Base-by-base conservation (phyloP, 2,888 invertebrate species). In the Himalopsyche japonica region DNA sequence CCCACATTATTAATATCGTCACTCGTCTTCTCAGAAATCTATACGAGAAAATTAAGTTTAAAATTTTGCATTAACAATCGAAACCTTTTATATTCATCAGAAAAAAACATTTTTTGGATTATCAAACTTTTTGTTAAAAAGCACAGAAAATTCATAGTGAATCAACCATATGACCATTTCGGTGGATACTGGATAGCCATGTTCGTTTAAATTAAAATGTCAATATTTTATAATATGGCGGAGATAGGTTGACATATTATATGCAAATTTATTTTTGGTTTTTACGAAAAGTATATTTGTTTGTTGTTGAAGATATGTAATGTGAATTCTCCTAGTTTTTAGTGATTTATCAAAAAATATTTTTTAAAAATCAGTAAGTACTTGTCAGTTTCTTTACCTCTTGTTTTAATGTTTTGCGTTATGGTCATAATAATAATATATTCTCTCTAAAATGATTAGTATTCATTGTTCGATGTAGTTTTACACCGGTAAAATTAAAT, bases 231-330 rank as follows among this genome's bases (percentile, higher is more conserved):
- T 57, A 84, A 82, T 80, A 84, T 84, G 84, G 84, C 84, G 82
- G 84, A 84, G 47, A 48, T 76, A 78, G 82, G 84, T 84, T 81
- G 80, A 80, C 80, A 79, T 43, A 79, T 43, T 79, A 81, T 82
- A 79, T 77, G 82, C 70, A 81, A 77, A 49, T 84, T 82, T 84
- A 84, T 84, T 84, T 84, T 82, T 84, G 84, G 84, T 82, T 84
- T 84, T 82, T 81, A 64, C 76, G 81, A 77, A 82, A 80, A 79
- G 77, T 76, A 83, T 49, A 82, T 84, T 80, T 76, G 79, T 82
- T 84, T 30, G 78, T 30, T 84, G 37, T 81, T 77, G 81, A 76
- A 76, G 76, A 32, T n/a, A 30, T 76, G 76, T 76, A 32, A 76
- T 76, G 76, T 76, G 76, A 76, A 76, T 43, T 81, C 64, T 81